These are phyloP conservation scores for Larimichthys polyactis DNA, from an alignment of 2,113 vertebrate genomes.

Conservation along the genomic window DNA sequence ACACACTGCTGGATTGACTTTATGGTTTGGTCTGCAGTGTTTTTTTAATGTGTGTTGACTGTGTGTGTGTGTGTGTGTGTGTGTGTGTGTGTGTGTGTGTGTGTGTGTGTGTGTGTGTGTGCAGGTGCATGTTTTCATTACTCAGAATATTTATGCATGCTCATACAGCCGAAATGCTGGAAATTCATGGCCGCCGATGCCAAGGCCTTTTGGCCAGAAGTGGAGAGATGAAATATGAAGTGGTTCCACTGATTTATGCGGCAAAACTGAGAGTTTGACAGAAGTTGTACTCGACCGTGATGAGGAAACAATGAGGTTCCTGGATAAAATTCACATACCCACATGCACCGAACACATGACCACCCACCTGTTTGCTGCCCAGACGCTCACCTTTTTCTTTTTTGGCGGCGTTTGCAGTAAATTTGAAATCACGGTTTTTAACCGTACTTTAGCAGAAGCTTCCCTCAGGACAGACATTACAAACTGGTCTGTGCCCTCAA, in stretches of 20 bases:
- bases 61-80: conserved; percentile 21
- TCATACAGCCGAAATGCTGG: conserved; percentile 64
- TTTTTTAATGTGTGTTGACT: conserved; percentile 31
- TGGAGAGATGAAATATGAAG: conserved; percentile 62
- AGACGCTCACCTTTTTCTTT: conserved; percentile 12
- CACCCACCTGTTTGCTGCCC: conserved; percentile 45
- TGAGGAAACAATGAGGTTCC: conserved; percentile 56
- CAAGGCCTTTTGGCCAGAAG: conserved; percentile 38
- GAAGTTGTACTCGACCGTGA: conserved; percentile 28
- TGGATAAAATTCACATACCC: conserved; percentile 35
- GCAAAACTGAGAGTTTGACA: conserved; percentile 60
- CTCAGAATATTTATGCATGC: conserved; percentile 66
- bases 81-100: not conserved
- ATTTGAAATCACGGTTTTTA: conserved; percentile 21
- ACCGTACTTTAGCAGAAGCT: conserved; percentile 4
- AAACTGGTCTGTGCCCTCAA: not conserved
- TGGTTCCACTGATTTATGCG: conserved; percentile 67
- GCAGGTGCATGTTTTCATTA: conserved; percentile 66
- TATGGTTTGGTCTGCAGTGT: conserved; percentile 4
- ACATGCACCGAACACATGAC: conserved; percentile 22
- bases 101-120: conserved; percentile 18
- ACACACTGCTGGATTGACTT: not conserved
- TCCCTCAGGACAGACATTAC: not conserved
- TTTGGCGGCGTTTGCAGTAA: not conserved
- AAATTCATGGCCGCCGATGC: conserved; percentile 33